A percentile compares a stretch with the other conserved stretches of the same genome.
These are phyloP conservation scores for Eledone cirrhosa DNA, from an alignment of 2,888 invertebrate genomes.

Conservation along the genomic window DNA sequence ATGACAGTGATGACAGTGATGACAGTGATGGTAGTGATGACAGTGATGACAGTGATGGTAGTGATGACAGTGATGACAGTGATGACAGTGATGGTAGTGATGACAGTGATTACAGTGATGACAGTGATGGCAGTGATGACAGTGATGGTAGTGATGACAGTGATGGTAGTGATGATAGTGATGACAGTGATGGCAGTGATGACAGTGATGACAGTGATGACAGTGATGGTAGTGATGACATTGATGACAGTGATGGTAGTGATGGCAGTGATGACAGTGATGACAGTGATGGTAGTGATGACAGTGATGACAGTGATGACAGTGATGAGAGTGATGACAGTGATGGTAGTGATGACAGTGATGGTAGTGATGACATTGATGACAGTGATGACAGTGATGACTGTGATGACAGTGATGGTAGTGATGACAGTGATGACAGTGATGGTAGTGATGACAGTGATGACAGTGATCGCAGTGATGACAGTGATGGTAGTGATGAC, in stretches of 20 bases:
- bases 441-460: slow-evolving; percentile 2
- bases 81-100: no score
- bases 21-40: slow-evolving; percentile 17
- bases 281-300: slow-evolving; percentile 16
- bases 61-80: neutral
- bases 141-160: neutral
- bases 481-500: no score
- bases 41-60: slow-evolving; percentile 4
- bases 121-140: neutral
- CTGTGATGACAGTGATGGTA: slow-evolving; percentile 11
- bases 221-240: no score
- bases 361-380: no score
- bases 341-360: no score
- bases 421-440: slow-evolving; percentile 18
- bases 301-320: slow-evolving; percentile 20
- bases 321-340: no score
- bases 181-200: neutral
- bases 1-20: slow-evolving; percentile 1
- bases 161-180: neutral
- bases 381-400: no score
- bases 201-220: neutral
- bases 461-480: no score
- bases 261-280: slow-evolving; percentile 2
- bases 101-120: no score
- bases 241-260: no score